These are phyloP conservation scores for Dorcus hopei DNA, from an alignment of 2,888 invertebrate genomes.

Conservation along the genomic window DNA sequence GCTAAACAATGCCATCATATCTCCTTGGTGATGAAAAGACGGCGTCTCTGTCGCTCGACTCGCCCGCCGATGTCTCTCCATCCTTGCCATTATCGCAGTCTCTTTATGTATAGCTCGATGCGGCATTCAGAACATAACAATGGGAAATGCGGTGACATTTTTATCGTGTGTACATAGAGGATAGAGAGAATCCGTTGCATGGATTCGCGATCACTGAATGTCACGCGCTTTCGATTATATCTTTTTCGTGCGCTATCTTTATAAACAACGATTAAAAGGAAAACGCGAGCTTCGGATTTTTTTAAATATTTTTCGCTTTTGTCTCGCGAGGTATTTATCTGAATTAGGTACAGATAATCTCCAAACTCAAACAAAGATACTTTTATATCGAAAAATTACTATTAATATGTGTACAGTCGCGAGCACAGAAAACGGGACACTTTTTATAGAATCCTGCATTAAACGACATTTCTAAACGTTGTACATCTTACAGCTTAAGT, in stretches of 20 bases:
- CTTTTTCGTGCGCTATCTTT: conserved; percentile 21
- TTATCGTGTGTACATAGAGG: conserved; percentile 45
- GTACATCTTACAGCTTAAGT: too few relatives aligned
- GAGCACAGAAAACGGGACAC: too few relatives aligned
- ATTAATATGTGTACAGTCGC: too few relatives aligned
- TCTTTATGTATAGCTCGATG: conserved; percentile 44
- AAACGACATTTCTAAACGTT: too few relatives aligned
- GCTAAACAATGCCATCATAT: conserved; percentile 48
- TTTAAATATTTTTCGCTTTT: too few relatives aligned
- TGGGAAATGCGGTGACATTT: conserved; percentile 45
- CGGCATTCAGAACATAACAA: conserved; percentile 44
- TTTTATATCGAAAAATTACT: too few relatives aligned
- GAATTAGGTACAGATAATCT: too few relatives aligned
- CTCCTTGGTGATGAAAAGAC: conserved; percentile 45
- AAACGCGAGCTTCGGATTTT: background rate
- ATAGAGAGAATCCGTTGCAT: conserved; percentile 36
- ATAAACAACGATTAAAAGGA: conserved; percentile 21
- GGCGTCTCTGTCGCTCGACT: conserved; percentile 27
- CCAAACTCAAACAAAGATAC: too few relatives aligned
- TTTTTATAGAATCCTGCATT: too few relatives aligned
- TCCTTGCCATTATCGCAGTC: conserved; percentile 42
- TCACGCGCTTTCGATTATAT: conserved; percentile 31
- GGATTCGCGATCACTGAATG: conserved; percentile 35
- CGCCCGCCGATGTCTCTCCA: conserved; percentile 27
- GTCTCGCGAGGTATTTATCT: too few relatives aligned